Conservation (phyloP, 2,888 invertebrate species). For the Coleophora deauratella region DNA sequence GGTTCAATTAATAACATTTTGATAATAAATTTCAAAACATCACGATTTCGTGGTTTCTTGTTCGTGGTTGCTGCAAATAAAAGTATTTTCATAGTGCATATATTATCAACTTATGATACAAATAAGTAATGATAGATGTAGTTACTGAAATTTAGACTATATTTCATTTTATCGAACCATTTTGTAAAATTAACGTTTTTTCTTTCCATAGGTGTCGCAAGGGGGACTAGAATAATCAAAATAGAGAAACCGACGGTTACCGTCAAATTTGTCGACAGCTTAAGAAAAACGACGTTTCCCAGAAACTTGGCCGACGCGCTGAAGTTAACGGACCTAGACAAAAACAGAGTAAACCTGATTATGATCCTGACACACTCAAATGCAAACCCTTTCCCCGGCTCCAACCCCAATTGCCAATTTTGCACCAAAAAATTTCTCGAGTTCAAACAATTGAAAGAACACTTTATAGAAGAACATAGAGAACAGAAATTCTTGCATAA, state of each 20-base stretch:
- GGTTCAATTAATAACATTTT: no score
- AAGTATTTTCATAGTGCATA: no score
- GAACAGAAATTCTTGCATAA: slow-evolving; percentile 17
- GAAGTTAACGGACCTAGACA: slow-evolving; percentile 17
- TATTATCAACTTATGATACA: no score
- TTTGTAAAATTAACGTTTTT: no score
- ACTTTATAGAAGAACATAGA: slow-evolving; percentile 37
- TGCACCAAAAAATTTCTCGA: slow-evolving; percentile 31
- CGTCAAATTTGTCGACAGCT: slow-evolving; percentile 21
- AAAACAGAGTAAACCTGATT: slow-evolving; percentile 32
- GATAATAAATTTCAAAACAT: no score
- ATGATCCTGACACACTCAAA: slow-evolving; percentile 38
- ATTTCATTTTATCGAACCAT: no score
- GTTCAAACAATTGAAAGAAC: slow-evolving; percentile 33
- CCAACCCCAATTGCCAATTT: slow-evolving; percentile 31
- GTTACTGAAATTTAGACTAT: no score
- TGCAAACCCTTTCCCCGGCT: slow-evolving; percentile 32
- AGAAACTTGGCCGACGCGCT: not conserved
- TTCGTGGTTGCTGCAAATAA: no score
- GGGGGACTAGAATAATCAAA: slow-evolving; percentile 24
- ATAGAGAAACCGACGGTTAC: slow-evolving; percentile 24
- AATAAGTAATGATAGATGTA: no score
- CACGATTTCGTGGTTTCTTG: no score
- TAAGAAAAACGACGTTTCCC: slow-evolving; percentile 11
- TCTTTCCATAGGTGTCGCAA: slow-evolving; percentile 30